Evolutionary conservation across 2,113 vertebrate genomes (phyloP).

Genomic region (Mus musculus): DNA sequence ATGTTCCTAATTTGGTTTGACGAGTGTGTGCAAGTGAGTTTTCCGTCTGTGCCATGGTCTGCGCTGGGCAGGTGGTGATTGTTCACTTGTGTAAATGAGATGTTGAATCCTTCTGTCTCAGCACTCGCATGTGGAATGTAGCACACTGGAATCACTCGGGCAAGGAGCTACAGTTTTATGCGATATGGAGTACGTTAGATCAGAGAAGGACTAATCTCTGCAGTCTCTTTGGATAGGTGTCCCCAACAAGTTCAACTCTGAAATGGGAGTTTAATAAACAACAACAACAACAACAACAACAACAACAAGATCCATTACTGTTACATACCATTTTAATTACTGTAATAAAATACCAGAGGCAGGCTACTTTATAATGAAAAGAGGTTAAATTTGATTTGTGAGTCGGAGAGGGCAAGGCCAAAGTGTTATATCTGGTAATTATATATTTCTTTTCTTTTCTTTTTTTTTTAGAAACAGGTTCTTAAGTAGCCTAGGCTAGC

Average conservation of each 20-base stretch:
- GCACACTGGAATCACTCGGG: not conserved
- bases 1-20: not conserved
- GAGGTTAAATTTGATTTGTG: not conserved
- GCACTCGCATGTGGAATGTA: not conserved
- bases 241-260: not conserved
- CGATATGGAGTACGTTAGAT: not conserved
- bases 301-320: not conserved
- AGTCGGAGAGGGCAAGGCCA: not conserved
- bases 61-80: not conserved
- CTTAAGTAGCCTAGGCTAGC: not conserved
- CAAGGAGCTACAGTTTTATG: not conserved
- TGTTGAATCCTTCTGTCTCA: not conserved
- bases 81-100: not conserved
- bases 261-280: not conserved
- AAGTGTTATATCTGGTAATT: not conserved
- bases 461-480: not conserved
- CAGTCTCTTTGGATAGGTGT: not conserved
- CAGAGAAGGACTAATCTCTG: not conserved
- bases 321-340: not conserved
- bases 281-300: not conserved
- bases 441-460: not conserved
- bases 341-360: not conserved
- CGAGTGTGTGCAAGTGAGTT: not conserved
- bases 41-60: not conserved
- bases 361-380: not conserved